Evolutionary conservation across 2,797 vertebrate genomes (phyloP).

Genomic region (Malacoraja senta): DNA sequence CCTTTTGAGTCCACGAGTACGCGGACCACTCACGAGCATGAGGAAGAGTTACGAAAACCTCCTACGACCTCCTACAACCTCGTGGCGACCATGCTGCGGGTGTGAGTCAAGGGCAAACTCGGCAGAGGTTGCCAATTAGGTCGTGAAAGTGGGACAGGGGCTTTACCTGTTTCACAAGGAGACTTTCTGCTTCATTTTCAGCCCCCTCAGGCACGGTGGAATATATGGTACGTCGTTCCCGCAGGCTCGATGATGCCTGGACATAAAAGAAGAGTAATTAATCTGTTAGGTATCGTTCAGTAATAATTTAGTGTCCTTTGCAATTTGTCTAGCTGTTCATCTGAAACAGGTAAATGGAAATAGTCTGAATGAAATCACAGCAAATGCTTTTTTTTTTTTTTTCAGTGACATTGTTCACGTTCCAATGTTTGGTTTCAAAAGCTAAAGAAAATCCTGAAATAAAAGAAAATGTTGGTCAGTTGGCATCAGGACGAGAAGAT

Average conservation of each 20-base stretch:
- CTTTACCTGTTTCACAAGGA: constrained; percentile 92
- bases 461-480: too few relatives aligned
- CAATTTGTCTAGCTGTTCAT: background rate
- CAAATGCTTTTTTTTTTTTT: background rate
- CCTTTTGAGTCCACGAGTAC: too few relatives aligned
- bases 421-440: too few relatives aligned
- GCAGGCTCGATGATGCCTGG: constrained; percentile 77
- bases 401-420: background rate
- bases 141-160: too few relatives aligned
- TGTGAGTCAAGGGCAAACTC: too few relatives aligned
- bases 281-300: background rate
- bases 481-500: too few relatives aligned
- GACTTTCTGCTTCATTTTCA: constrained; percentile 78
- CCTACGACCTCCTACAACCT: too few relatives aligned
- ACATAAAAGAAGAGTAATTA: background rate
- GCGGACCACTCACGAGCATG: too few relatives aligned
- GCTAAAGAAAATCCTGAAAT: too few relatives aligned
- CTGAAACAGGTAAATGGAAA: background rate
- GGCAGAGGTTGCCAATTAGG: too few relatives aligned
- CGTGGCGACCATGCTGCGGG: too few relatives aligned
- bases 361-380: background rate
- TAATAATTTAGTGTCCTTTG: background rate
- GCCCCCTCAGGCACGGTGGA: constrained; percentile 88
- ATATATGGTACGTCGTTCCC: constrained; percentile 80
- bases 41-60: too few relatives aligned